phyloP scores from a whole-genome alignment of 2,113 vertebrate genomes.

The Bucco capensis region DNA sequence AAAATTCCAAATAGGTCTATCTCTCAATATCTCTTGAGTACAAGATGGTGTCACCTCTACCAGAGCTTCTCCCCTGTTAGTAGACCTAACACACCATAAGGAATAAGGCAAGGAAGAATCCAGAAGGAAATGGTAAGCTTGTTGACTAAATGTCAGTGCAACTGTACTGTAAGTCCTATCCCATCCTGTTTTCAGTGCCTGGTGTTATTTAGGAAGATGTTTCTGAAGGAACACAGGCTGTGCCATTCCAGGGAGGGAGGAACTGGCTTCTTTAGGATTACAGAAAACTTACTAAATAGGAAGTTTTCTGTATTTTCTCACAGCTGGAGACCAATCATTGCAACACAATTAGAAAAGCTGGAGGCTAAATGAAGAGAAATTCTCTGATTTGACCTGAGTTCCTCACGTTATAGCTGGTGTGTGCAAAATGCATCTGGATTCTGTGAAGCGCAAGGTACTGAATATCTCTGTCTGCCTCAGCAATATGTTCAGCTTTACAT shows the following conservation, averaged over 20 bases:
- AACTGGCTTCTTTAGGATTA: not conserved
- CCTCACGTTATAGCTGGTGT: not conserved
- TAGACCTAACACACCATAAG: not conserved
- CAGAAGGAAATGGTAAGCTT: not conserved
- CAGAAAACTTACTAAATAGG: constrained; percentile 4
- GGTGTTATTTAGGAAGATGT: not conserved
- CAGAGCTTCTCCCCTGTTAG: not conserved
- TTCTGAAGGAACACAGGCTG: not conserved
- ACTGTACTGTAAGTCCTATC: not conserved
- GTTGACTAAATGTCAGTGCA: not conserved
- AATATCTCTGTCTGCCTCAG: not conserved
- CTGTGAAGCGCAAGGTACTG: not conserved
- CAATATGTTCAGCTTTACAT: not conserved
- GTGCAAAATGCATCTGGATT: not conserved
- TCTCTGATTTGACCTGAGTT: not conserved
- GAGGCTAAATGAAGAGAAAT: not conserved
- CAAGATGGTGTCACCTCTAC: not conserved
- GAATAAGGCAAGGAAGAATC: not conserved
- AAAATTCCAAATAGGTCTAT: not conserved
- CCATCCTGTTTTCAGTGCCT: not conserved
- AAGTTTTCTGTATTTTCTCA: not conserved
- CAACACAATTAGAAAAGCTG: not conserved
- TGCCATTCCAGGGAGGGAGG: not conserved
- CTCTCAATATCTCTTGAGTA: not conserved
- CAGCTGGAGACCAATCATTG: not conserved